Evolutionary conservation across 2,888 invertebrate species (phyloP).

Genomic region (Trichopoda pennipes): DNA sequence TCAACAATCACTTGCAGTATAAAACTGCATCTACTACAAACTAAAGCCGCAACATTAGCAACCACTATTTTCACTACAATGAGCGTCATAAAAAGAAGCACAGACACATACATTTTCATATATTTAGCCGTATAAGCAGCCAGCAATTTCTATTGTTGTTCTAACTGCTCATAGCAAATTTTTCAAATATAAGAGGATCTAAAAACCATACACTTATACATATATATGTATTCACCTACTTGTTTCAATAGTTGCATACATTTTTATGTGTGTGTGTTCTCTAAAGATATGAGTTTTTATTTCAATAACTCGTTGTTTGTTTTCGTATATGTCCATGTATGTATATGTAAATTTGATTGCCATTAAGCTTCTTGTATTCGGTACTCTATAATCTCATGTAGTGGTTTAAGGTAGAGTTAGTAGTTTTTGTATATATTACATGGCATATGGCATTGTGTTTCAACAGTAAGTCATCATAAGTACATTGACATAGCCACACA

Average conservation of each 20-base stretch:
- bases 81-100: slow-evolving; percentile 16
- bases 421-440: neutral
- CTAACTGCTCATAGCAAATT: slow-evolving; percentile 40
- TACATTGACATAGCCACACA: too few species aligned
- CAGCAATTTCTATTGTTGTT: slow-evolving; percentile 2
- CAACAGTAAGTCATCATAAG: neutral
- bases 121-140: neutral
- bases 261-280: slow-evolving; percentile 26
- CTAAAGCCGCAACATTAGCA: slow-evolving; percentile 64
- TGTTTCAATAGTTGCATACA: slow-evolving; percentile 11
- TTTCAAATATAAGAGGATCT: slow-evolving; percentile 60
- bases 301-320: slow-evolving; percentile 21
- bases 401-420: slow-evolving; percentile 8
- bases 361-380: slow-evolving; percentile 30
- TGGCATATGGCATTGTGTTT: neutral
- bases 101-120: slow-evolving; percentile 1
- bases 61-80: slow-evolving; percentile 44
- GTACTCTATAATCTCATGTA: slow-evolving; percentile 44
- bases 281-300: slow-evolving; percentile 48
- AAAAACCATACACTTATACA: slow-evolving; percentile 1
- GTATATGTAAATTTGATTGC: slow-evolving; percentile 32
- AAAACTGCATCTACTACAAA: slow-evolving; percentile 63
- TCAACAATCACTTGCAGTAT: slow-evolving; percentile 66
- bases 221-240: too few species aligned
- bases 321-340: neutral